These are phyloP conservation scores for Baryphthengus martii DNA, from an alignment of 2,113 vertebrate species.

Conservation along the genomic window DNA sequence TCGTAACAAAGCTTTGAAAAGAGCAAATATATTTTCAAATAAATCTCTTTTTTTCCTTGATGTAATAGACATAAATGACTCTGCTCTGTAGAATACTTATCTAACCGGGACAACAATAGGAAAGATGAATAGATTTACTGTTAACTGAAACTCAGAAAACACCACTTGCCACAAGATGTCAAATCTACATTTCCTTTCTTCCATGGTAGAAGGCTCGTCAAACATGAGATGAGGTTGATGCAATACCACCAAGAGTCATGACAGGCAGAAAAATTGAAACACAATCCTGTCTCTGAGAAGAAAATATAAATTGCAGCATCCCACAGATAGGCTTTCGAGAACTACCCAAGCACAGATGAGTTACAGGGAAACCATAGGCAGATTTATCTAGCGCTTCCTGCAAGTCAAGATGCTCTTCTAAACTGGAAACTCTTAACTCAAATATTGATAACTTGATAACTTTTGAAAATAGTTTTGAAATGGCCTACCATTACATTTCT, in stretches of 20 bases:
- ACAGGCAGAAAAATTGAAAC: background rate
- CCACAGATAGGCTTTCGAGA: background rate
- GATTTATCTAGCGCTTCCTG: background rate
- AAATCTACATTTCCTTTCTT: background rate
- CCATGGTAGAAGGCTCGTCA: background rate
- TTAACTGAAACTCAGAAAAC: background rate
- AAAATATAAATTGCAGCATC: background rate
- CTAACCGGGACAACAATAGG: background rate
- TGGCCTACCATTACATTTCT: background rate
- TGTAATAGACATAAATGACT: background rate
- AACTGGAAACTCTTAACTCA: background rate
- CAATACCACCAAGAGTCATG: background rate
- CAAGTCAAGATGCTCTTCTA: background rate
- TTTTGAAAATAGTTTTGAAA: background rate
- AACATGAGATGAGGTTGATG: background rate
- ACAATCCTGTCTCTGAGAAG: background rate
- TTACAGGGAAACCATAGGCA: background rate
- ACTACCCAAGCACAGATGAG: background rate
- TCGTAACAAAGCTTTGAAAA: background rate
- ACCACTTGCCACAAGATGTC: background rate
- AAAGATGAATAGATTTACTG: background rate
- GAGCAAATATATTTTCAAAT: background rate
- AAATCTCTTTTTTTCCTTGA: background rate
- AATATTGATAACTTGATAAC: background rate
- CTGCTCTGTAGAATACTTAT: background rate